Evolutionary conservation across 2,888 invertebrate genomes (phyloP), one percentile per base, ranked within the genome.

Genomic region (Leptopterna dolabrata): DNA sequence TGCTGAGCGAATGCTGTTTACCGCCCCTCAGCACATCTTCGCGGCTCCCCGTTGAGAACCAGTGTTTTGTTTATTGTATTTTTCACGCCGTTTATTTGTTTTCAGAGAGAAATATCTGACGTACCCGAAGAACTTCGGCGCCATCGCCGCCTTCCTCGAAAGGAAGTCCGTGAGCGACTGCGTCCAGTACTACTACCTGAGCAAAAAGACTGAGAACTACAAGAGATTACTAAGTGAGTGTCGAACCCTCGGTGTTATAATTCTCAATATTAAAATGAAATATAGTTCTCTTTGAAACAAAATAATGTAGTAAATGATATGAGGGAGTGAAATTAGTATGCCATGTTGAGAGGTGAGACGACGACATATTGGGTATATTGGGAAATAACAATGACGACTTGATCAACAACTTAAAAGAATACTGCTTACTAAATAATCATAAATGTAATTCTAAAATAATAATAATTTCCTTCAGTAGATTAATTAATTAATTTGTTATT

Each of bases 101-200:
- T 6, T 19, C 78, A 95, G 96, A 90, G 97, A 98, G 92, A 98
- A 98, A 93, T 99, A 97, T 92, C 94, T 99, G 78, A 97, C 98
- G 92, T 98, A 99, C 92, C 99, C 99, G 88, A 99, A 99, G 93
- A 99, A 98, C 92, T 99, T 99, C 92, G 97, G 97, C 81, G 95
- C 96, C 90, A 98, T 99, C 91, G 96, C 98, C 73, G 95, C 96
- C 89, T 98, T 96, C 91, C 93, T 99, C 90, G 98, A 98, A 89
- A 94, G 97, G 91, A 99, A 99, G 94, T 96, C 95, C 90, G 97
- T 98, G 83, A 94, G 95, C 90, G 99, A 99, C 92, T 99, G 99
- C 93, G 98, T 99, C 91, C 97, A 98, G 94, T 98, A 96, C 93
- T 99, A 99, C 94, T 99, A 99, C 94, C 94, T 98, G 92, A 98